Conservation (phyloP, 2,797 vertebrate genomes). For the Pseudochirops cupreus region DNA sequence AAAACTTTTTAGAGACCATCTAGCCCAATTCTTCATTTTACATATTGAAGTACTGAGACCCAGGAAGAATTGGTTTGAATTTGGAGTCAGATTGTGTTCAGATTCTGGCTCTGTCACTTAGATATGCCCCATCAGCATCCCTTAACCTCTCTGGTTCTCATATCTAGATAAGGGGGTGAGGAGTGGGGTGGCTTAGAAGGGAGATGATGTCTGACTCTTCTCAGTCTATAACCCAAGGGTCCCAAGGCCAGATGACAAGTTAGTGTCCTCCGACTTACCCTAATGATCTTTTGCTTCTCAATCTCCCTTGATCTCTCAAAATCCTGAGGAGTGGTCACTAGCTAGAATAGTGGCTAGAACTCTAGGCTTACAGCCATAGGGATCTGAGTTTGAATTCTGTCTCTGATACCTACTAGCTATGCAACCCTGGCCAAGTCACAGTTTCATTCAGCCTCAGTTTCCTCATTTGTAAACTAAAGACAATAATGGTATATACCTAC, state of each 20-base stretch:
- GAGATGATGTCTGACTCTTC: neutral
- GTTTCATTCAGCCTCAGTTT: neutral
- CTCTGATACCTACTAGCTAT: neutral
- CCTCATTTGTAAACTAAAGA: neutral
- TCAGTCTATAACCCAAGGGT: neutral
- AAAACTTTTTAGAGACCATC: neutral
- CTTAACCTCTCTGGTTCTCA: neutral
- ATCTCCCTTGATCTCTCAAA: fast-evolving
- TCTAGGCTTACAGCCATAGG: neutral
- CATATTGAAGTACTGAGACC: neutral
- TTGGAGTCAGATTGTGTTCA: neutral
- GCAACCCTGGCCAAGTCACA: neutral
- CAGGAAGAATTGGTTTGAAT: neutral
- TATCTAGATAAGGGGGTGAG: neutral
- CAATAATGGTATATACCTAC: neutral
- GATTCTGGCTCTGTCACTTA: neutral
- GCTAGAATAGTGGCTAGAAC: neutral
- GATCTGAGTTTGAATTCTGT: neutral
- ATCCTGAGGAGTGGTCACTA: neutral
- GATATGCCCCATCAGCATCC: neutral
- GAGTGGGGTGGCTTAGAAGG: neutral
- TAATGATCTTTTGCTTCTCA: neutral
- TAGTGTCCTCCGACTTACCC: neutral
- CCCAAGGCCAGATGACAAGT: neutral
- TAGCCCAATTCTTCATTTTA: neutral